Conservation (phyloP, 1,140 invertebrate genomes). For the Conopomorpha cramerella region DNA sequence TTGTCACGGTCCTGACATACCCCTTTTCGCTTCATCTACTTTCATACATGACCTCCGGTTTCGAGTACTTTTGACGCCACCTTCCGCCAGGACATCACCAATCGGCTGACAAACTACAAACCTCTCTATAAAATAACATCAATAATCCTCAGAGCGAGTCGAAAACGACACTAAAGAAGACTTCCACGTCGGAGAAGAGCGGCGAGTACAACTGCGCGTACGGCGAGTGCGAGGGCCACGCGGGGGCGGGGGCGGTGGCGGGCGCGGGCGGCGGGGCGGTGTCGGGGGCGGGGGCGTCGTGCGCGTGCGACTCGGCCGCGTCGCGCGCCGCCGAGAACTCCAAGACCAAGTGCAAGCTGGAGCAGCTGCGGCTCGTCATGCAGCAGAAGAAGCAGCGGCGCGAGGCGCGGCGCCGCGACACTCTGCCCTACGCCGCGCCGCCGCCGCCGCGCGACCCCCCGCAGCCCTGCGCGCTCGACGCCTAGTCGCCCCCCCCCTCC, state of each 20-base stretch:
- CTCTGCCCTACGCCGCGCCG: conserved; percentile 69
- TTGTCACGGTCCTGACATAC: too few relatives aligned
- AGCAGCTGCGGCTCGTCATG: conserved; percentile 84
- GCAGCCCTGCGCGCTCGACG: too few relatives aligned
- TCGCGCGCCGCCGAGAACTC: conserved; percentile 70
- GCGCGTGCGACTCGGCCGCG: conserved; percentile 51
- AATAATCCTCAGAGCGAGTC: too few relatives aligned
- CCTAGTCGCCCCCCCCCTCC: too few relatives aligned
- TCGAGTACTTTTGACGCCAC: too few relatives aligned
- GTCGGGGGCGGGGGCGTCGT: conserved; percentile 19
- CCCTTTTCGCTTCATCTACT: too few relatives aligned
- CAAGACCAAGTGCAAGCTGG: conserved; percentile 83
- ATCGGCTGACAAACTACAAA: too few relatives aligned
- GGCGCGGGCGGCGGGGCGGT: conserved; percentile 13
- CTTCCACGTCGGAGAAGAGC: conserved; percentile 13
- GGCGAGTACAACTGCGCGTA: conserved; percentile 35
- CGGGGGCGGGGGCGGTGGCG: conserved; percentile 12
- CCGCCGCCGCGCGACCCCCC: too few relatives aligned
- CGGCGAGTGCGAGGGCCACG: conserved; percentile 37
- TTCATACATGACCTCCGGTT: too few relatives aligned
- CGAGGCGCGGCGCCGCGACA: conserved; percentile 76
- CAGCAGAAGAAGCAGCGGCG: conserved; percentile 82
- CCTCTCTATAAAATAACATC: too few relatives aligned
- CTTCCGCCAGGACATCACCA: too few relatives aligned
- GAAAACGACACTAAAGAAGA: conserved; percentile 31